Base-by-base conservation (phyloP, 2,797 vertebrate genomes). In the Distichodus sexfasciatus region DNA sequence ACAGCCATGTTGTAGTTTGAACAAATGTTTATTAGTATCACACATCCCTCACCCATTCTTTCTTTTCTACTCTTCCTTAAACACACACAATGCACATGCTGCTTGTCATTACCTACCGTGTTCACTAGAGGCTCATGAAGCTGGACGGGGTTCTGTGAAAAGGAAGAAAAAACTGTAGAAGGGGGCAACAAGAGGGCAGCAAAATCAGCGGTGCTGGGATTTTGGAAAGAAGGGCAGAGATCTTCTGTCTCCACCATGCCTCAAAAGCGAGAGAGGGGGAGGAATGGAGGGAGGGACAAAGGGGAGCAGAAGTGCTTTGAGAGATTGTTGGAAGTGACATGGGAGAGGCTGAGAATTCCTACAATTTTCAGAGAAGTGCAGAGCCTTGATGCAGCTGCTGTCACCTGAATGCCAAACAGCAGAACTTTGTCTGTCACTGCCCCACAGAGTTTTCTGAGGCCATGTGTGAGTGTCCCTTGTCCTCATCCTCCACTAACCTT, bases 341-440 rank as follows among this genome's bases (percentile, higher is more conserved):
- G 41, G n/a, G 67, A 47, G 47, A 66, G 43, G 60, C 55, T 62
- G 41, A 67, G 69, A 68, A 67, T 67, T 58, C 44, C 41, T 71
- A 41, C 40, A 64, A 50, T 63, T 63, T 76, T 24, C 15, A 24
- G 36, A 38, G 51, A 66, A 76, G 58, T 53, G 53, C 60, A 51
- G 38, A 33, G 19, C 50, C 48, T 71, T 36, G 35, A 35, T n/a
- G 12, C 28, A 63, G 50, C 7, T 54, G 17, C 8, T 54, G 28
- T 14, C 33, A 54, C 28, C 53, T 58, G 54, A n/a, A 58, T 40
- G 54, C 53, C 53, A 48, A 47, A 47, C 15, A 60, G 26, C 35
- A 65, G 44, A 54, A 21, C 11, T 41, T 28, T 46, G 36, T 53
- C 43, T 71, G 46, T 71, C 68, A 9, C 43, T 21, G 15, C 21